A percentile compares a stretch with the other conserved stretches of the same genome.
These are phyloP conservation scores for Zosterops japonicus DNA, from an alignment of 2,113 vertebrate genomes.

Conservation along the genomic window DNA sequence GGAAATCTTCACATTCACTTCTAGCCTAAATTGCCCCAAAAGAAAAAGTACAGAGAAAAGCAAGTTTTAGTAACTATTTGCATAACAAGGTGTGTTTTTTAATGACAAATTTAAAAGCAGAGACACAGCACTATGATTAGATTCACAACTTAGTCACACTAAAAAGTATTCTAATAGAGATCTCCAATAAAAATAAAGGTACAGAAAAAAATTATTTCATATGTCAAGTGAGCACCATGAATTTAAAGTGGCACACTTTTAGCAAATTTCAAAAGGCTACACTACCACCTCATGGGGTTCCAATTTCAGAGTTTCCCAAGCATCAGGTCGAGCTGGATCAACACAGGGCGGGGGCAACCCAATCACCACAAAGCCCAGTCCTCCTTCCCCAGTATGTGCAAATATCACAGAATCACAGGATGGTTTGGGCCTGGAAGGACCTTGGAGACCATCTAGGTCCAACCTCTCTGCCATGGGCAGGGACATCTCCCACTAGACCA, in stretches of 20 bases:
- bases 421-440: not conserved
- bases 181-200: not conserved
- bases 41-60: not conserved
- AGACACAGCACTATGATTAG: not conserved
- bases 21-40: not conserved
- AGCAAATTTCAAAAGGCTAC: not conserved
- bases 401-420: not conserved
- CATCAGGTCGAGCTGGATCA: not conserved
- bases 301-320: not conserved
- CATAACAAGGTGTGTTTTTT: accelerated
- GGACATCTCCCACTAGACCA: not conserved
- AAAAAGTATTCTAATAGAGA: not conserved
- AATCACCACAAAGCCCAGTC: not conserved
- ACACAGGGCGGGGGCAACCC: not conserved
- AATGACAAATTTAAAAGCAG: not conserved
- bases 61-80: not conserved
- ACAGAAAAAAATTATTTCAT: not conserved
- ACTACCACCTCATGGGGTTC: not conserved
- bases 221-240: not conserved
- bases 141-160: not conserved
- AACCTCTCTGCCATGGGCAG: not conserved
- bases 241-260: not conserved
- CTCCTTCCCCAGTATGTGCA: not conserved
- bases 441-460: not conserved
- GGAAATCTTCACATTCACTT: not conserved